These are phyloP conservation scores for Astreopora myriophthalma DNA, from an alignment of 64 coral and sea anemone genomes.

Conservation along the genomic window DNA sequence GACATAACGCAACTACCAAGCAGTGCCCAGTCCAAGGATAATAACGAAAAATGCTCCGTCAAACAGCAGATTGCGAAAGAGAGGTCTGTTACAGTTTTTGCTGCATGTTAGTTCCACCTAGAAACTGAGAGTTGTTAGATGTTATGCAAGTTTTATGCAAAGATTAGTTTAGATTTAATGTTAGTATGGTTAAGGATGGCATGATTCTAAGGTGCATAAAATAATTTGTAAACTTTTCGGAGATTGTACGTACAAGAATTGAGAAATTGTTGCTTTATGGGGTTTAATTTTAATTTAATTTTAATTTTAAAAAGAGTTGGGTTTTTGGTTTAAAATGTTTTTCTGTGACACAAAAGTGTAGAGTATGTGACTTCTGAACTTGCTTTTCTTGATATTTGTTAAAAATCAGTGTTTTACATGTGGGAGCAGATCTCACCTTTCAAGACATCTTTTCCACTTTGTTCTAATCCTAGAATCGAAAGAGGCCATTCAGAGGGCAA, in stretches of 20 bases:
- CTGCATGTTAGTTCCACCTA: too few species aligned
- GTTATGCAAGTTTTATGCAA: not conserved
- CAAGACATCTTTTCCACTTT: not conserved
- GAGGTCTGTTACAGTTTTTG: not conserved
- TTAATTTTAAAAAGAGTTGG: too few species aligned
- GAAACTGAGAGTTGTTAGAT: not conserved
- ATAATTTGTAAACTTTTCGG: not conserved
- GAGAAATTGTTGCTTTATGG: not conserved
- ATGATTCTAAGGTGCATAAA: not conserved
- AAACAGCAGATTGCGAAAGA: not conserved
- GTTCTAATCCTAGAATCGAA: slow-evolving; percentile 31
- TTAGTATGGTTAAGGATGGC: slow-evolving; percentile 38
- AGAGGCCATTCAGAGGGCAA: not conserved
- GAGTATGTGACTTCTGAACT: not conserved
- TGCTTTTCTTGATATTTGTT: not conserved
- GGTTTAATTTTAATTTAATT: not conserved
- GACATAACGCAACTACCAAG: not conserved
- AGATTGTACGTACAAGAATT: not conserved
- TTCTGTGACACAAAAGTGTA: not conserved
- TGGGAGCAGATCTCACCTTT: not conserved
- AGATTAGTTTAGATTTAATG: not conserved
- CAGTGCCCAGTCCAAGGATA: too few species aligned
- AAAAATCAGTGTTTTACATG: not conserved
- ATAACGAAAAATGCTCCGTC: not conserved
- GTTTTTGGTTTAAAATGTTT: not conserved